These are phyloP conservation scores for Betta splendens DNA, from an alignment of 2,797 vertebrate genomes.

Conservation along the genomic window DNA sequence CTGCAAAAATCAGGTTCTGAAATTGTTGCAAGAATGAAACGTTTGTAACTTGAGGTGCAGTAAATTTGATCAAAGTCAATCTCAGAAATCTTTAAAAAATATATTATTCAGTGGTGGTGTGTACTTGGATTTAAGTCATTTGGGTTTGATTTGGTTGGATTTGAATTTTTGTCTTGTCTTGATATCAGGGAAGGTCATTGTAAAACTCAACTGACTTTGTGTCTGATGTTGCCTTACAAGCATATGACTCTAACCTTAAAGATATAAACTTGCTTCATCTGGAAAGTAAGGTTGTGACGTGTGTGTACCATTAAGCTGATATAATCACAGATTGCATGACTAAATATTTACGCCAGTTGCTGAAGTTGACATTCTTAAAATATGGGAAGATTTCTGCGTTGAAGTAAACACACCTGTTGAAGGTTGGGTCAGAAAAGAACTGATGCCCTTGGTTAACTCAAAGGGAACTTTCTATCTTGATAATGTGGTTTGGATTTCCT, in stretches of 20 bases:
- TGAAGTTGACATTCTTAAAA: conserved; percentile 22
- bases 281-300: conserved; percentile 5
- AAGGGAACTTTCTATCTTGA: neutral
- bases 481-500: neutral
- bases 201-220: too few relatives aligned
- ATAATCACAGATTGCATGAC: conserved; percentile 4
- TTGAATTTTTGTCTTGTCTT: too few relatives aligned
- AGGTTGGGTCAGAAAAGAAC: conserved; percentile 34
- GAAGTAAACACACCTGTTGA: conserved; percentile 35
- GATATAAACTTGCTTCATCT: too few relatives aligned
- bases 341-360: conserved; percentile 12
- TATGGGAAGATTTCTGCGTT: conserved; percentile 20
- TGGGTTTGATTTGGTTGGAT: too few relatives aligned
- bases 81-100: too few relatives aligned
- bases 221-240: too few relatives aligned
- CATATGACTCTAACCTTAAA: too few relatives aligned
- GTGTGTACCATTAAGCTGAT: conserved; percentile 2
- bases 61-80: neutral
- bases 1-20: conserved; percentile 10
- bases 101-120: too few relatives aligned
- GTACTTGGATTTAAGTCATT: too few relatives aligned
- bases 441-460: conserved; percentile 4
- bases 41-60: neutral
- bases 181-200: too few relatives aligned
- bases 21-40: neutral